A percentile compares a stretch with the other conserved stretches of the same genome.
Evolutionary conservation across 1,140 invertebrate species (phyloP).

Genomic region (Drosophila fuyamai): DNA sequence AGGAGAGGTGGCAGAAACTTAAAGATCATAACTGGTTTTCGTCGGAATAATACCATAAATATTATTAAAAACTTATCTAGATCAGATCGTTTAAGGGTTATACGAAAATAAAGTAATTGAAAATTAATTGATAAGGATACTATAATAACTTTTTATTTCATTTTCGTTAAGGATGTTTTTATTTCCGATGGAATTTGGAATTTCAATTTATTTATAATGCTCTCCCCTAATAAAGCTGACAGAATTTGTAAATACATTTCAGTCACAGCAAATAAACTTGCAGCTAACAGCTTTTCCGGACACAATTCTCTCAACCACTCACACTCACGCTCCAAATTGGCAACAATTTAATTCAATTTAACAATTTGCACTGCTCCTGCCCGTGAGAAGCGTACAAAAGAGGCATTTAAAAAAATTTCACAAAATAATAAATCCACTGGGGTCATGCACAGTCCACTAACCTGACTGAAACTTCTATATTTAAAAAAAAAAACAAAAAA

Average conservation of each 20-base stretch:
- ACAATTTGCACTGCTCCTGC: slow-evolving; percentile 47
- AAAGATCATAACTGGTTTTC: too few relatives aligned
- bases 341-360: slow-evolving; percentile 77
- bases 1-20: not conserved
- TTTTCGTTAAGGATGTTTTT: too few relatives aligned
- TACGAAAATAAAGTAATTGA: too few relatives aligned
- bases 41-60: too few relatives aligned
- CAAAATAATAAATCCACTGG: slow-evolving; percentile 76
- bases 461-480: slow-evolving; percentile 24
- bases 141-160: too few relatives aligned
- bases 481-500: slow-evolving; percentile 16
- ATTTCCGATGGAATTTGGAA: too few relatives aligned
- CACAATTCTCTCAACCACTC: slow-evolving; percentile 35
- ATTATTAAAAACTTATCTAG: too few relatives aligned
- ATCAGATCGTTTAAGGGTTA: too few relatives aligned
- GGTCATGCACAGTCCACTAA: slow-evolving; percentile 48
- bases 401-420: slow-evolving; percentile 63
- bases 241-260: slow-evolving; percentile 14
- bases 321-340: slow-evolving; percentile 43
- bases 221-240: slow-evolving; percentile 11
- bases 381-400: slow-evolving; percentile 10
- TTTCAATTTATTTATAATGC: too few relatives aligned
- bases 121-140: too few relatives aligned
- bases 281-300: slow-evolving; percentile 12
- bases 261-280: slow-evolving; percentile 14